These are phyloP conservation scores for Gymnocephalus cernua DNA, from an alignment of 2,113 vertebrate genomes.

Conservation along the genomic window DNA sequence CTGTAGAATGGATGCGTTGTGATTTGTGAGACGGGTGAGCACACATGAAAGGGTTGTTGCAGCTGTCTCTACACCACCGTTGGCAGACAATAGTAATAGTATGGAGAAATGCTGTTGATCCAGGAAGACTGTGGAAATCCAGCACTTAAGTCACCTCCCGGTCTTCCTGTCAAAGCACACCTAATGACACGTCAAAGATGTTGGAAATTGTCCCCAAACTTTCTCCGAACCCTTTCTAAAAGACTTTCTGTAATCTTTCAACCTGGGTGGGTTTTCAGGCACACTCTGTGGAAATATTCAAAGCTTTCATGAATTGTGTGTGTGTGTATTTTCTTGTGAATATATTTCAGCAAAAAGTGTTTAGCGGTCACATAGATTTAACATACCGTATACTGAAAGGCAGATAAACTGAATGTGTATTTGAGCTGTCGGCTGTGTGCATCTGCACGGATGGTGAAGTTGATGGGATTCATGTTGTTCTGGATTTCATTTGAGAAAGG, in stretches of 20 bases:
- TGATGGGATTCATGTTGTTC: constrained; percentile 1
- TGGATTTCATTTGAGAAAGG: background rate
- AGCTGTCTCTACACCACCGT: background rate
- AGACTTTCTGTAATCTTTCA: constrained; percentile 37
- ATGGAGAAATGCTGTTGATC: background rate
- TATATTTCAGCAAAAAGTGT: background rate
- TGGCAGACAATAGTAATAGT: background rate
- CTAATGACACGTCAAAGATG: constrained; percentile 28
- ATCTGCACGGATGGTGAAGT: background rate
- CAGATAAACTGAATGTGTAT: background rate
- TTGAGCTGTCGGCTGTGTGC: background rate
- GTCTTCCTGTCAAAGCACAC: constrained; percentile 24
- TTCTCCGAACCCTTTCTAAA: background rate
- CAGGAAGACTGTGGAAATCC: constrained; percentile 4
- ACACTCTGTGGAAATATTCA: background rate
- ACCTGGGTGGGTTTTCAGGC: constrained; percentile 4
- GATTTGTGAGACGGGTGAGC: background rate
- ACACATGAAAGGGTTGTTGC: constrained; percentile 3
- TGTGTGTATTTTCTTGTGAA: background rate
- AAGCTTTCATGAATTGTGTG: background rate
- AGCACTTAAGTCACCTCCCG: background rate
- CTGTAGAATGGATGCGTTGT: background rate
- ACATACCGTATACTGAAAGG: background rate
- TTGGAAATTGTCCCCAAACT: constrained; percentile 18
- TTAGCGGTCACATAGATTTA: background rate